phyloP scores from a whole-genome alignment of 2,888 invertebrate species.

The Nomada fabriciana region DNA sequence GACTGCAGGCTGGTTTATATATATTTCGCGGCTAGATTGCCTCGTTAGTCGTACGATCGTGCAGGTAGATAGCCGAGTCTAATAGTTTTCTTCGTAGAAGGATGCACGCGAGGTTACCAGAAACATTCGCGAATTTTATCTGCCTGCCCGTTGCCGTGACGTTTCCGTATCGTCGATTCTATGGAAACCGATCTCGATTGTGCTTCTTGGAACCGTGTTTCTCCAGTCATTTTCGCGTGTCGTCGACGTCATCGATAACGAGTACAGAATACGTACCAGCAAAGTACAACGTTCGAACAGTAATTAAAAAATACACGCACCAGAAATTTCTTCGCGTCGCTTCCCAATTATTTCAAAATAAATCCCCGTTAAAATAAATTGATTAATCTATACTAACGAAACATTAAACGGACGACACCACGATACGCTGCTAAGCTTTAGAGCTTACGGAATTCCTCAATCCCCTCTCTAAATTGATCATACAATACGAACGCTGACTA shows the following conservation, averaged over 20 bases:
- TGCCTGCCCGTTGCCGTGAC: conserved; percentile 57
- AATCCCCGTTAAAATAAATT: no score
- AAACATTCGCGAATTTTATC: conserved; percentile 58
- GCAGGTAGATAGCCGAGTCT: conserved; percentile 52
- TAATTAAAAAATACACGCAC: no score
- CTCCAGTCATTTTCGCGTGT: background rate
- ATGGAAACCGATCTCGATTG: conserved; percentile 29
- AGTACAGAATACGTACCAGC: no score
- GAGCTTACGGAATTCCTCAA: background rate
- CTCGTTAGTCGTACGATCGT: conserved; percentile 64
- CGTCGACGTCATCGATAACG: background rate
- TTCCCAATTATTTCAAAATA: background rate
- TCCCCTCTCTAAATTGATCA: background rate
- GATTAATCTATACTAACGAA: background rate
- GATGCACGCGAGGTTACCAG: conserved; percentile 58
- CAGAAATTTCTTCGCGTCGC: no score
- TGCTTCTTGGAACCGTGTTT: background rate
- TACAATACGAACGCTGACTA: background rate
- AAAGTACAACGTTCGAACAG: no score
- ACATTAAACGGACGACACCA: background rate
- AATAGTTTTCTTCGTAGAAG: conserved; percentile 56
- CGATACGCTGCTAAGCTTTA: background rate
- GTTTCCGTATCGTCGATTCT: conserved; percentile 35
- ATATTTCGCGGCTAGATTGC: conserved; percentile 50
- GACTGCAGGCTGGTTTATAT: conserved; percentile 27